phyloP scores from a whole-genome alignment of 2,888 invertebrate species.

The Ormyrus labotus region DNA sequence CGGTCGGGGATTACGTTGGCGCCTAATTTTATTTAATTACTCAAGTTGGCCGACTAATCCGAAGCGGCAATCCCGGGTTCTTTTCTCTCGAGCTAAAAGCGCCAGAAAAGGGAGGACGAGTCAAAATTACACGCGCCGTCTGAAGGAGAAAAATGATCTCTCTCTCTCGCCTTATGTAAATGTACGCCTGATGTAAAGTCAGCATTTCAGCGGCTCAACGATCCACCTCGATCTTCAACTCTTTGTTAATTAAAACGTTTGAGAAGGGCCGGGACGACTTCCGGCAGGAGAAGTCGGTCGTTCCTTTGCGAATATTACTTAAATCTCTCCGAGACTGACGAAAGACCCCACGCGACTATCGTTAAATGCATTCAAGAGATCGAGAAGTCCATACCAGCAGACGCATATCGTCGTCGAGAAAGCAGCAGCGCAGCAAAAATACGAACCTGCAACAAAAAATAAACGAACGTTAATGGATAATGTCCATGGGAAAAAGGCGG shows the following conservation, averaged over 20 bases:
- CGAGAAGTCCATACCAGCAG: too few species aligned
- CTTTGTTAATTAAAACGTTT: conserved; percentile 65
- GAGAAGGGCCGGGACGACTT: conserved; percentile 50
- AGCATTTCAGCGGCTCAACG: conserved; percentile 54
- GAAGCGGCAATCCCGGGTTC: conserved; percentile 2
- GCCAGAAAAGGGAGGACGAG: conserved; percentile 26
- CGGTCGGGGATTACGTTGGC: not conserved
- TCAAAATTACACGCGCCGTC: not conserved
- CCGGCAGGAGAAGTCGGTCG: not conserved
- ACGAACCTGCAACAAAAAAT: conserved; percentile 51
- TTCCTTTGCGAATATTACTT: conserved; percentile 43
- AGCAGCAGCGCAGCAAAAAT: not conserved
- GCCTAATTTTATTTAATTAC: conserved; percentile 50
- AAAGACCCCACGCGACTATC: conserved; percentile 29
- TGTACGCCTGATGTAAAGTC: not conserved
- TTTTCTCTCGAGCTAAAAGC: not conserved
- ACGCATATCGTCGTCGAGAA: too few species aligned
- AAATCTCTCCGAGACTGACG: conserved; percentile 30
- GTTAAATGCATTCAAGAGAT: conserved; percentile 13
- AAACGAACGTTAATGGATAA: conserved; percentile 26
- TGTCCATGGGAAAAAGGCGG: conserved; percentile 14
- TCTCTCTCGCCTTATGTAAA: not conserved
- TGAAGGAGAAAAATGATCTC: conserved; percentile 26
- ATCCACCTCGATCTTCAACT: conserved; percentile 46
- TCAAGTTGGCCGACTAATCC: conserved; percentile 38